Evolutionary conservation across 2,113 vertebrate genomes (phyloP).

Genomic region (Channa maculata): DNA sequence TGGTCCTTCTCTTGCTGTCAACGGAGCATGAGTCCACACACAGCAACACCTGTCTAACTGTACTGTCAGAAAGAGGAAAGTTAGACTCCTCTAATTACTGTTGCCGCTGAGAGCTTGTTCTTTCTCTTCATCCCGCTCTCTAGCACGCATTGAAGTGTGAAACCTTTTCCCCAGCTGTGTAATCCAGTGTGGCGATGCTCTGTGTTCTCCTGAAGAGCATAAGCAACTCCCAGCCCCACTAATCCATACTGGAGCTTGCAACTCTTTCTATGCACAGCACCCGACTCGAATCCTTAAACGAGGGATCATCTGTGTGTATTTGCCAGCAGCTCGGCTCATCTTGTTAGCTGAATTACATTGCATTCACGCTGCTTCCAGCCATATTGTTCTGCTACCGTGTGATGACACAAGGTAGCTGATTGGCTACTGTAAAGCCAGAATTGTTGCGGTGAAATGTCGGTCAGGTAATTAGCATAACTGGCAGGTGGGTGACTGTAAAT

Average conservation of each 20-base stretch:
- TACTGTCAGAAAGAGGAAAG: constrained; percentile 32
- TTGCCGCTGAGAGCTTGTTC: constrained; percentile 50
- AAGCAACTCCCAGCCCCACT: constrained; percentile 68
- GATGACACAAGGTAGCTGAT: constrained; percentile 33
- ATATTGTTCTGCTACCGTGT: constrained; percentile 41
- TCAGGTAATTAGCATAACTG: background rate
- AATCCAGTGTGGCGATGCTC: constrained; percentile 63
- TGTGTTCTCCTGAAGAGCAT: constrained; percentile 69
- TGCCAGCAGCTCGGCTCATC: constrained; percentile 63
- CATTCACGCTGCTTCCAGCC: constrained; percentile 50
- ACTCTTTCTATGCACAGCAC: constrained; percentile 52
- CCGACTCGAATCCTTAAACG: constrained; percentile 58
- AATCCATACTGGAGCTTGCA: constrained; percentile 70
- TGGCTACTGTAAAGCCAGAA: background rate
- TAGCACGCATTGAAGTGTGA: constrained; percentile 55
- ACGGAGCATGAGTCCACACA: background rate
- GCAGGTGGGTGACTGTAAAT: background rate
- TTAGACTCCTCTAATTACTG: constrained; percentile 54
- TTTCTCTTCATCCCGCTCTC: constrained; percentile 56
- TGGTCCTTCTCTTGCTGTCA: background rate
- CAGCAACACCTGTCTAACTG: constrained; percentile 28
- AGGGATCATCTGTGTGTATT: constrained; percentile 65
- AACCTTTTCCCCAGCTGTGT: constrained; percentile 71
- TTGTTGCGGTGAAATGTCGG: background rate
- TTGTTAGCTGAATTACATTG: constrained; percentile 67